Conservation (phyloP, 2,113 vertebrate genomes). For the Zingel zingel region DNA sequence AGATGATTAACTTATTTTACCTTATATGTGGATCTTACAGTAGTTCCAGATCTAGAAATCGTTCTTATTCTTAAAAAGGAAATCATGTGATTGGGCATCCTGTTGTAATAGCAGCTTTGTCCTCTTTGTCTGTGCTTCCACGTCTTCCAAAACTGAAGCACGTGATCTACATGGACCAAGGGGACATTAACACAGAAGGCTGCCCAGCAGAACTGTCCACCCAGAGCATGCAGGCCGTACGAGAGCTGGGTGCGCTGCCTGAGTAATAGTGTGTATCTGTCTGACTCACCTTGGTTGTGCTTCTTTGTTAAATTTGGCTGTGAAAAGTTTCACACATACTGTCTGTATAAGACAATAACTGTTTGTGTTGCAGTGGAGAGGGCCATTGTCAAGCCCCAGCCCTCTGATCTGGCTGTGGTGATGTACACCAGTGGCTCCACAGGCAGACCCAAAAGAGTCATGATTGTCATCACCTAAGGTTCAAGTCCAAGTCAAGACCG, state of each 20-base stretch:
- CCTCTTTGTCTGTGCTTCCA: constrained; percentile 77
- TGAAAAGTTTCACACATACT: not conserved
- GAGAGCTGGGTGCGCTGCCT: constrained; percentile 90
- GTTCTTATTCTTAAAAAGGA: not conserved
- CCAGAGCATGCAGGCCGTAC: constrained; percentile 91
- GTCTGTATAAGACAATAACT: not conserved
- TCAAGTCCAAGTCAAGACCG: too few relatives aligned
- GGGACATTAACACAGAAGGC: constrained; percentile 85
- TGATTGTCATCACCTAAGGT: constrained; percentile 90
- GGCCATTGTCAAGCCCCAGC: constrained; percentile 84
- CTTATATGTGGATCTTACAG: too few relatives aligned
- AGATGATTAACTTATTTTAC: too few relatives aligned
- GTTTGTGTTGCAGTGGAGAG: constrained; percentile 78
- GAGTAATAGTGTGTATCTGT: constrained; percentile 89
- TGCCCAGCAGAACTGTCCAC: constrained; percentile 90
- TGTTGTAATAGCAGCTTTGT: constrained; percentile 24
- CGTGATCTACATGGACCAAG: constrained; percentile 93
- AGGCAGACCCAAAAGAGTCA: constrained; percentile 95
- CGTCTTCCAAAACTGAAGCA: constrained; percentile 89
- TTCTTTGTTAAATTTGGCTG: not conserved
- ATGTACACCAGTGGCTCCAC: constrained; percentile 99
- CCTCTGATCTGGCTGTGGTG: constrained; percentile 93
- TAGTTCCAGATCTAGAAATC: not conserved
- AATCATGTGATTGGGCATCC: constrained; percentile 3
- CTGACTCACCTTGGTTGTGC: not conserved